Base-by-base conservation (phyloP, 2,888 invertebrate genomes). In the Agriopis leucophaearia region DNA sequence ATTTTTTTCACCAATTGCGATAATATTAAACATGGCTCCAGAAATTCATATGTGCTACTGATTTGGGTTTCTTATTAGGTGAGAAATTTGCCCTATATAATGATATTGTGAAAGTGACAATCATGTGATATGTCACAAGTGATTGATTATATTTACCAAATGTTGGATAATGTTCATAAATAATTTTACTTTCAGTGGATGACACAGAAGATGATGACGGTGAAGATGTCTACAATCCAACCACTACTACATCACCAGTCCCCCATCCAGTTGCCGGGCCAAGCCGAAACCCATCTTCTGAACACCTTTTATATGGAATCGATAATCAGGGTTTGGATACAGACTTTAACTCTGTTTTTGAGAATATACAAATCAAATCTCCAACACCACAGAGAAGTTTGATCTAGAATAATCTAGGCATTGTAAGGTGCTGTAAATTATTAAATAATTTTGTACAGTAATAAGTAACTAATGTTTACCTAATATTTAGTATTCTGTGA, bases 321-420 rank as follows among this genome's bases (percentile, higher is more conserved):
- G 95, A 95, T 71, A 95, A 95, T 78, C 91, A 94, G 73, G 95
- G 95, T 42, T 84, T 95, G 74, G 95, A 95, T 64, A 95, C 95
- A 8, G 95, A 95, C 78, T 95, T 95, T 75, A 95, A 95, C 80
- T 94, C 94, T 68, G 95, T 95, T 0, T 95, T 95, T 80, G 94
- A 94, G 79, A 95, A 95, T 78, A 95, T 95, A 82, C 95, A 95
- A 81, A 95, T 95, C 72, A 94, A 94, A 78, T 86, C 91, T 13
- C 68, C 64, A 40, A 61, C 68, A 74, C 90, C 91, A 77, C 81
- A 84, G 69, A 78, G 81, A 68, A 92, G 93, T 82, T 83, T 94
- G 67, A 93, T 93, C 69, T 91, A 83, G 72, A 42, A 7, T 27
- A 27, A 27, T 40, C 10, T 40, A 40, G 10, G 38, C 8, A 40